phyloP scores from a whole-genome alignment of 1,140 invertebrate species.

The Orchestia grillus region DNA sequence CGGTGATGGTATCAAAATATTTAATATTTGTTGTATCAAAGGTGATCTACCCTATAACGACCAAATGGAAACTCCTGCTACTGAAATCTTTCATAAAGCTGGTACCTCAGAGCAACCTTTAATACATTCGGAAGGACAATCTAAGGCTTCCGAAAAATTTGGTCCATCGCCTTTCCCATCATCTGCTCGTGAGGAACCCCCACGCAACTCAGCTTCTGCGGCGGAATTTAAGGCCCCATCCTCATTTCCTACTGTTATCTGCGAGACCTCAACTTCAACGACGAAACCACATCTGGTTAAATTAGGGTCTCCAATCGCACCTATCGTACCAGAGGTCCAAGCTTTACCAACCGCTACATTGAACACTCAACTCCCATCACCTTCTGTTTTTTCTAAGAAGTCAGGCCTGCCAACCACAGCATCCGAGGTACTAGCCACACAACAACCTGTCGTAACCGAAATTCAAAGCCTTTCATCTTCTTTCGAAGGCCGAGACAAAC shows the following conservation, averaged over 20 bases:
- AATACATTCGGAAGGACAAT: background rate
- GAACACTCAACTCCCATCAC: background rate
- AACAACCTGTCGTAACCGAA: background rate
- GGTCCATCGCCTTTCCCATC: too few species aligned
- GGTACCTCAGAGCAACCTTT: background rate
- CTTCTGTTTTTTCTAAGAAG: background rate
- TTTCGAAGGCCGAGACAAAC: background rate
- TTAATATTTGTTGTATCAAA: background rate
- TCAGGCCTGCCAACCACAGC: background rate
- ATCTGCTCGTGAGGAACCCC: too few species aligned
- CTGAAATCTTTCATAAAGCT: background rate
- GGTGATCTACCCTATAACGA: background rate
- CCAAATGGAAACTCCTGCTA: background rate
- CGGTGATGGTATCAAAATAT: background rate
- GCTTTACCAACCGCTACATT: too few species aligned
- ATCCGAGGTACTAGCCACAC: background rate
- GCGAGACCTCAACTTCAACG: too few species aligned
- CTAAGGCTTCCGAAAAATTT: too few species aligned
- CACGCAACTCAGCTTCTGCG: too few species aligned
- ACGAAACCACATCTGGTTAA: too few species aligned
- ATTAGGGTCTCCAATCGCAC: too few species aligned
- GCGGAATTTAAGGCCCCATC: too few species aligned
- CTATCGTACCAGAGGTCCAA: too few species aligned
- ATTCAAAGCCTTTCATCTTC: background rate
- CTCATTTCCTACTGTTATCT: too few species aligned